Conservation (phyloP, 2,113 vertebrate species). For the Tympanuchus pallidicinctus region DNA sequence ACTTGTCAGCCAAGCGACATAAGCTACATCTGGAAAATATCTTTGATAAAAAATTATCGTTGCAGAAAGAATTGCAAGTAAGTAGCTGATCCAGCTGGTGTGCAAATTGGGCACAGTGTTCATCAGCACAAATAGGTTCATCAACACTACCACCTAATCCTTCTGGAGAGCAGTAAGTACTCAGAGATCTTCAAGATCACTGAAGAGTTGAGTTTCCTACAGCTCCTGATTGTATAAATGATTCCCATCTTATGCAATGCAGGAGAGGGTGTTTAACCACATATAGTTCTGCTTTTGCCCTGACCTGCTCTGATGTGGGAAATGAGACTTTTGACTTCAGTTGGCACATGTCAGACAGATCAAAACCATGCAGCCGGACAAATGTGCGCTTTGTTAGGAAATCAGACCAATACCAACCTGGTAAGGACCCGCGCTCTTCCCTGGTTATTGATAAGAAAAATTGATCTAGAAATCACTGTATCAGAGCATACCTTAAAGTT, state of each 20-base stretch:
- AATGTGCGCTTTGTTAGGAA: background rate
- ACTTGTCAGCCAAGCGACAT: constrained; percentile 54
- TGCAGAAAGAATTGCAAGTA: constrained; percentile 56
- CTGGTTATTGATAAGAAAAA: background rate
- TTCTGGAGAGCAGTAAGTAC: constrained; percentile 19
- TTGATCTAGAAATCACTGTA: background rate
- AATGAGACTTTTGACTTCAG: background rate
- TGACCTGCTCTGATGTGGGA: background rate
- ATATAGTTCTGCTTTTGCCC: background rate
- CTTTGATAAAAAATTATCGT: constrained; percentile 55
- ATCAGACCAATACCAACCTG: background rate
- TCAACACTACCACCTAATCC: constrained; percentile 36
- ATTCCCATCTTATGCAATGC: background rate
- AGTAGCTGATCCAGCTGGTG: constrained; percentile 65
- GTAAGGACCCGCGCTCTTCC: background rate
- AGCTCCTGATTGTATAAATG: background rate
- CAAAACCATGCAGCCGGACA: background rate
- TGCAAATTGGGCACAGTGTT: constrained; percentile 32
- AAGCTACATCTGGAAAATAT: constrained; percentile 55
- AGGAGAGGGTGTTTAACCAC: background rate
- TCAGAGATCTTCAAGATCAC: background rate
- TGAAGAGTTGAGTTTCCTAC: background rate
- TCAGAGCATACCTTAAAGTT: background rate
- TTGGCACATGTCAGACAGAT: background rate
- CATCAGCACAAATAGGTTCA: constrained; percentile 37